These are phyloP conservation scores for Scarus forsteni DNA, from an alignment of 2,797 vertebrate genomes.

Conservation along the genomic window DNA sequence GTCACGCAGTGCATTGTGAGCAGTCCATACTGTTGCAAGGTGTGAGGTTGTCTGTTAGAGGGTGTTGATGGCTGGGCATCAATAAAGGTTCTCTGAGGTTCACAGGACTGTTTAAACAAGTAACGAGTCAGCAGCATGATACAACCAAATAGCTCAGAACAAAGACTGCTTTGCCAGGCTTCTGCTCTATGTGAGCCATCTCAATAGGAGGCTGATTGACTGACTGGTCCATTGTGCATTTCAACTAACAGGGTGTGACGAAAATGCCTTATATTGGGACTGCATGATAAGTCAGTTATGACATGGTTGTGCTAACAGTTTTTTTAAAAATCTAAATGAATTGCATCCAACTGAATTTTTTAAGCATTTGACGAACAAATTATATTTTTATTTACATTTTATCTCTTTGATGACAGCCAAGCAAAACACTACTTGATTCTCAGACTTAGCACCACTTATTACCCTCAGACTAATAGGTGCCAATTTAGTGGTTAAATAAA, in stretches of 20 bases:
- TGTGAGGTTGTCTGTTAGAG: slow-evolving; percentile 8
- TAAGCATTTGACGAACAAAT: too few species aligned
- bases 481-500: too few species aligned
- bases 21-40: slow-evolving; percentile 51
- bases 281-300: too few species aligned
- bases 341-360: too few species aligned
- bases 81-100: slow-evolving; percentile 29
- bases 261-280: slow-evolving; percentile 22
- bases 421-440: too few species aligned
- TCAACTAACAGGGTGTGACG: slow-evolving; percentile 16
- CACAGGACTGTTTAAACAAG: slow-evolving; percentile 67
- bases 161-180: slow-evolving; percentile 55
- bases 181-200: slow-evolving; percentile 22
- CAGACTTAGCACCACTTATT: too few species aligned
- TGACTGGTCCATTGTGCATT: slow-evolving; percentile 25
- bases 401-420: too few species aligned
- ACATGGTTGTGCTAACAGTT: too few species aligned
- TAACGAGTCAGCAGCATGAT: slow-evolving; percentile 54
- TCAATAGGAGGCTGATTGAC: slow-evolving; percentile 73
- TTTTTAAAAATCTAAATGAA: too few species aligned
- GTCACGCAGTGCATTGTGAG: slow-evolving; percentile 16
- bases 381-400: too few species aligned
- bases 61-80: slow-evolving; percentile 34
- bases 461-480: too few species aligned
- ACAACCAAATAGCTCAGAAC: slow-evolving; percentile 63